These are phyloP conservation scores for Plecotus auritus DNA, from an alignment of 2,113 vertebrate genomes.

Conservation along the genomic window DNA sequence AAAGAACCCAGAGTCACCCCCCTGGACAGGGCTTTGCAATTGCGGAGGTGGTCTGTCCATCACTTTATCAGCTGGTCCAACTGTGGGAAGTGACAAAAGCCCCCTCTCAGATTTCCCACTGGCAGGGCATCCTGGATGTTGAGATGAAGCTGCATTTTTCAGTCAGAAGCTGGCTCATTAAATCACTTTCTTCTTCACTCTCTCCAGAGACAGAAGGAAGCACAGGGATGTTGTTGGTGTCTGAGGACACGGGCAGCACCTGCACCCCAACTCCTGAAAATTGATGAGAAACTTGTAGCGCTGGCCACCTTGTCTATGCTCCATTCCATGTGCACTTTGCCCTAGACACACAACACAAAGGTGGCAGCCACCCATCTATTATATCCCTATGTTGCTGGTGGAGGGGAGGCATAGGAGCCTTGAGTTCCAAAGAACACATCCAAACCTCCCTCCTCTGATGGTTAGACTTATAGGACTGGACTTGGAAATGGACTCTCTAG, in stretches of 20 bases:
- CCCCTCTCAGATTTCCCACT: not conserved
- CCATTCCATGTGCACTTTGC: not conserved
- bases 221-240: not conserved
- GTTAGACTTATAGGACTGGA: not conserved
- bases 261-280: not conserved
- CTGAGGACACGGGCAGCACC: not conserved
- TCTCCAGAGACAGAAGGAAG: not conserved
- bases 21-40: not conserved
- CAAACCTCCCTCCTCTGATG: not conserved
- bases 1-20: not conserved
- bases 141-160: not conserved
- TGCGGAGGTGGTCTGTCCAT: not conserved
- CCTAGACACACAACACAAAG: not conserved
- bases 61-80: not conserved
- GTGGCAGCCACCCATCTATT: not conserved
- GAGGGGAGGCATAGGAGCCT: not conserved
- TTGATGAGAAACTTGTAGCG: not conserved
- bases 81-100: not conserved
- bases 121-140: not conserved
- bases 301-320: not conserved
- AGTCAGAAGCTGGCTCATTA: not conserved
- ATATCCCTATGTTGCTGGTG: not conserved
- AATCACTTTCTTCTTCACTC: not conserved
- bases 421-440: not conserved
- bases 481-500: not conserved